A percentile compares a stretch with the other conserved stretches of the same genome.
These are phyloP conservation scores for Anomalospiza imberbis DNA, from an alignment of 2,797 vertebrate genomes.

Conservation along the genomic window DNA sequence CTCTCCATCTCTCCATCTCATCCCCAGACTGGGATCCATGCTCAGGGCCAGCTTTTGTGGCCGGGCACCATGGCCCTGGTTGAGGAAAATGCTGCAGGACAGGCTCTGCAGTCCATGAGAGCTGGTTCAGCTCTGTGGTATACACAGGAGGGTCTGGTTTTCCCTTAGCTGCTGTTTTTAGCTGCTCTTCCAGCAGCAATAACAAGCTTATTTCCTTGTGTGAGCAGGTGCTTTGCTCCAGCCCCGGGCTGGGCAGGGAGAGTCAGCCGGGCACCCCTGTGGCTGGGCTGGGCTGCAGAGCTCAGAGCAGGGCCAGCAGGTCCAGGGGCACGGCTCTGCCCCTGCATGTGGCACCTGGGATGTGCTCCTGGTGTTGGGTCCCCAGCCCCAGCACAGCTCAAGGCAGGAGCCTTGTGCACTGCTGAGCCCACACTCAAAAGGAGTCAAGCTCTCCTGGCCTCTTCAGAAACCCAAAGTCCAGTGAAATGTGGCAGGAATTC, in stretches of 20 bases:
- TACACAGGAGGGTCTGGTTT: background rate
- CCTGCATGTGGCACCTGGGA: background rate
- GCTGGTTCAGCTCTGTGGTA: background rate
- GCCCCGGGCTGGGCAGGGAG: background rate
- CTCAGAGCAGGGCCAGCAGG: background rate
- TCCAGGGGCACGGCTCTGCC: too few species aligned
- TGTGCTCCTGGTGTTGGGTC: background rate
- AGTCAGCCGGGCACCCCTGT: accelerated
- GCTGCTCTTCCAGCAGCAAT: background rate
- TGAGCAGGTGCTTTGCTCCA: background rate
- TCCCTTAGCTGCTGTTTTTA: background rate
- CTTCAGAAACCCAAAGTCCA: background rate
- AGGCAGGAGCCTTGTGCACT: background rate
- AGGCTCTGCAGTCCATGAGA: background rate
- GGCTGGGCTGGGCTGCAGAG: background rate
- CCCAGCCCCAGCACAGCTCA: background rate
- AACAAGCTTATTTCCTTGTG: background rate
- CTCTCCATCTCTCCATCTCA: background rate
- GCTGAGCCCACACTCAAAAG: background rate
- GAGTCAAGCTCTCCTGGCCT: background rate
- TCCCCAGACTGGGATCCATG: background rate
- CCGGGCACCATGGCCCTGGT: accelerated
- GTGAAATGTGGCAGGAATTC: background rate
- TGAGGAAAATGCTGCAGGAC: background rate
- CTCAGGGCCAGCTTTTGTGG: background rate